phyloP scores from a whole-genome alignment of 2,797 vertebrate genomes.

The Danio aesculapii region DNA sequence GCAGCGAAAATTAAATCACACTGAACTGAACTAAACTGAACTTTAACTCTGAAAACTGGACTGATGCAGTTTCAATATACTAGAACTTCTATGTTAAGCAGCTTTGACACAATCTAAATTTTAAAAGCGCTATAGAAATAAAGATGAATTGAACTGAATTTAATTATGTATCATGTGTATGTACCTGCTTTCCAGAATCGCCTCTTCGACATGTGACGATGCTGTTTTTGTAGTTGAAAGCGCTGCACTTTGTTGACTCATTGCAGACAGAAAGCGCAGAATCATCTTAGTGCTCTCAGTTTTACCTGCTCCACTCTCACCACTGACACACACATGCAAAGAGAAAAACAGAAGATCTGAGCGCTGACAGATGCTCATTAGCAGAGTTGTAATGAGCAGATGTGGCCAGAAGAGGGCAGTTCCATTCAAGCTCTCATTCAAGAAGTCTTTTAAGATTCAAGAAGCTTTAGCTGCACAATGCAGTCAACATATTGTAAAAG shows the following conservation, averaged over 20 bases:
- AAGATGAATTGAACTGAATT: too few species aligned
- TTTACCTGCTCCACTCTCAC: conserved; percentile 97
- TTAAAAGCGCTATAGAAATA: too few species aligned
- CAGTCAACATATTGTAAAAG: background rate
- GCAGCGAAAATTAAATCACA: too few species aligned
- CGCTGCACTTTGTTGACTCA: conserved; percentile 93
- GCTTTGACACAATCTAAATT: too few species aligned
- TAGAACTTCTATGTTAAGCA: too few species aligned
- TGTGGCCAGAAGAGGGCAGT: conserved; percentile 28
- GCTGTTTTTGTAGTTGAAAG: conserved; percentile 77
- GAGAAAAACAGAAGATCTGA: background rate
- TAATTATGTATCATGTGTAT: background rate
- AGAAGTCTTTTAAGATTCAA: background rate
- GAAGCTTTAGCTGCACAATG: background rate
- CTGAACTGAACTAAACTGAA: too few species aligned
- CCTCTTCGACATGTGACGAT: conserved; percentile 89
- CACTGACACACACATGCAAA: conserved; percentile 74
- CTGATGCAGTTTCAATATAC: too few species aligned
- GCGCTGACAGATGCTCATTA: background rate
- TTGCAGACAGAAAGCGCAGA: conserved; percentile 91
- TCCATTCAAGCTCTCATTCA: conserved; percentile 1
- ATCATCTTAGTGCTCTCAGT: conserved; percentile 98
- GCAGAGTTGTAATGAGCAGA: background rate
- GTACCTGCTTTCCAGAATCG: conserved; percentile 97
- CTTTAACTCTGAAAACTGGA: too few species aligned